Conservation (phyloP, 2,888 invertebrate species). For the Phyllotreta striolata region DNA sequence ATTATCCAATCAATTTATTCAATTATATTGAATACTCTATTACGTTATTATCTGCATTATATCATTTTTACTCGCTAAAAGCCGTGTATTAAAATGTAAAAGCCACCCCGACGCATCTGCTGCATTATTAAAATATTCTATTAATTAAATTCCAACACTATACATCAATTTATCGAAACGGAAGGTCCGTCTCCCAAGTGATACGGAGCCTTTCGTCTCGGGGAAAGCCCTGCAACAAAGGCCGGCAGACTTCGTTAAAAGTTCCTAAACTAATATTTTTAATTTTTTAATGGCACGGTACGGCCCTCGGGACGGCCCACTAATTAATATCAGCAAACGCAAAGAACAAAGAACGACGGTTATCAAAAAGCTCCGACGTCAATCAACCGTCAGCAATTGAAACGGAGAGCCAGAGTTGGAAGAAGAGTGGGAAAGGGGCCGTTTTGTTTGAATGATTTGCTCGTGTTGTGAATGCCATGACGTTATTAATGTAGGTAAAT, state of each 20-base stretch:
- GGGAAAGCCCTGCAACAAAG: neutral
- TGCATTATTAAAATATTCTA: too few species aligned
- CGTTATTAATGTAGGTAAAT: too few species aligned
- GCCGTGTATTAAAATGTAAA: too few species aligned
- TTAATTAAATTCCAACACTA: slow-evolving; percentile 3
- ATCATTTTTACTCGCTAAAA: too few species aligned
- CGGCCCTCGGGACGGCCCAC: slow-evolving; percentile 9
- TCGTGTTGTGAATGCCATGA: too few species aligned
- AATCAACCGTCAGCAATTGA: slow-evolving; percentile 20
- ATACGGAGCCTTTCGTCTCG: slow-evolving; percentile 2
- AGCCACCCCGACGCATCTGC: too few species aligned
- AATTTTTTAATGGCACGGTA: slow-evolving; percentile 19
- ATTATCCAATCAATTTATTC: too few species aligned
- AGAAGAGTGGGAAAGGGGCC: neutral
- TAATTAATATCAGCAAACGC: slow-evolving; percentile 21
- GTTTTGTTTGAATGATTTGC: neutral
- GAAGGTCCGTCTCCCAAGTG: neutral
- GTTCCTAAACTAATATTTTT: slow-evolving; percentile 20
- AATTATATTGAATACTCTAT: too few species aligned
- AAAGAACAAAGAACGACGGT: slow-evolving; percentile 17
- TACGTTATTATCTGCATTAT: too few species aligned
- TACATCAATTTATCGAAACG: neutral
- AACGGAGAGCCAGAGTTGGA: slow-evolving; percentile 6
- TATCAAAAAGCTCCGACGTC: slow-evolving; percentile 22
- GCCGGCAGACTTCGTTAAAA: slow-evolving; percentile 14